These are phyloP conservation scores for Drosophila niveifrons DNA, from an alignment of 2,888 invertebrate genomes.

Conservation along the genomic window DNA sequence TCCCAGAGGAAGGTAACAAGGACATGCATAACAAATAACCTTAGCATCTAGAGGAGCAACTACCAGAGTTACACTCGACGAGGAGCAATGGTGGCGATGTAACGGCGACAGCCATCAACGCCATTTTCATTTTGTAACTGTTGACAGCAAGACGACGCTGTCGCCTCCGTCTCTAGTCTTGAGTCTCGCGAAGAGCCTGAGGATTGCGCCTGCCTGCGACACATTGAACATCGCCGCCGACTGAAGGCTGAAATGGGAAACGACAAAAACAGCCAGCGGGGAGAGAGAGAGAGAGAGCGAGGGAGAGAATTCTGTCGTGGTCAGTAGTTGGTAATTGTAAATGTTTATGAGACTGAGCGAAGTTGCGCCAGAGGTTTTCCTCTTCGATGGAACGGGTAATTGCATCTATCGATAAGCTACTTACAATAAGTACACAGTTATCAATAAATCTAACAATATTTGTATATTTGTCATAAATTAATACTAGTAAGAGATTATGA, in stretches of 20 bases:
- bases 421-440: not conserved
- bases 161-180: slow-evolving; percentile 19
- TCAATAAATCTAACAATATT: not conserved
- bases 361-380: not conserved
- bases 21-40: slow-evolving; percentile 72
- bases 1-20: slow-evolving; percentile 55
- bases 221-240: slow-evolving; percentile 29
- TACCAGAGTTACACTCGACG: not conserved
- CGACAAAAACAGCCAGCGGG: slow-evolving; percentile 53
- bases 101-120: slow-evolving; percentile 69
- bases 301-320: slow-evolving; percentile 23
- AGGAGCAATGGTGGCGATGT: slow-evolving; percentile 18
- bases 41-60: slow-evolving; percentile 20
- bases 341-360: slow-evolving; percentile 9
- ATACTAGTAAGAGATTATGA: no score
- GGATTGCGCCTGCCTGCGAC: slow-evolving; percentile 31
- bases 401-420: slow-evolving; percentile 7
- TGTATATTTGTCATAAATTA: no score
- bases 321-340: slow-evolving; percentile 47
- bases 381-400: not conserved
- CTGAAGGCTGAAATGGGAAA: slow-evolving; percentile 51
- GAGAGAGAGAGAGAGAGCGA: not conserved
- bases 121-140: slow-evolving; percentile 76
- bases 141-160: slow-evolving; percentile 56
- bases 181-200: slow-evolving; percentile 4